phyloP scores from a whole-genome alignment of 2,888 invertebrate genomes.

The Aphelenchoides bicaudatus region DNA sequence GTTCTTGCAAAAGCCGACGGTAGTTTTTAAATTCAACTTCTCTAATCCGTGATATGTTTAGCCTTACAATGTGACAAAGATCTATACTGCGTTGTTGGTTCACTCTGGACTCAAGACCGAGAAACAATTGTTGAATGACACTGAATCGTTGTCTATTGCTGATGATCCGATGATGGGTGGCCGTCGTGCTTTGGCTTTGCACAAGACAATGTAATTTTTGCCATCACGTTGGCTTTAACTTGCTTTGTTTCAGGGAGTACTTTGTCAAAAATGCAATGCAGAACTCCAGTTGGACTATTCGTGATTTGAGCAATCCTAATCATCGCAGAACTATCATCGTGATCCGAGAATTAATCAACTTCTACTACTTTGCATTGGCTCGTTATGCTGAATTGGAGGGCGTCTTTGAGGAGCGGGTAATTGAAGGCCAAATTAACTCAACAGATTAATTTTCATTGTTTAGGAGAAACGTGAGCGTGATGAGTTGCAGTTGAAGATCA shows the following conservation, averaged over 20 bases:
- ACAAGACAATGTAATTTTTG: not conserved
- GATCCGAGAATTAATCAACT: not conserved
- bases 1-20: too few relatives aligned
- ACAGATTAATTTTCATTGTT: too few relatives aligned
- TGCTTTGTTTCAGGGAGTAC: too few relatives aligned
- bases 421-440: too few relatives aligned
- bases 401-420: not conserved
- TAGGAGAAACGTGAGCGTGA: conserved; percentile 1
- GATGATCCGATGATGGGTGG: not conserved
- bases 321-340: not conserved
- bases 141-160: not conserved
- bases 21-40: too few relatives aligned
- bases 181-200: not conserved
- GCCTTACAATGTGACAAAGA: not conserved
- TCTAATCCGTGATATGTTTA: not conserved
- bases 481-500: not conserved
- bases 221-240: not conserved
- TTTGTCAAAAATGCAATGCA: too few relatives aligned
- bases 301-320: not conserved
- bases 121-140: conserved; percentile 2
- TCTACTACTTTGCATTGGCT: not conserved
- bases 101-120: not conserved
- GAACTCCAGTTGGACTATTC: not conserved
- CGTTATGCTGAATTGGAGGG: not conserved
- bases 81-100: not conserved